These are phyloP conservation scores for Drosophila murphyi DNA, from an alignment of 1,140 invertebrate genomes.

Conservation along the genomic window DNA sequence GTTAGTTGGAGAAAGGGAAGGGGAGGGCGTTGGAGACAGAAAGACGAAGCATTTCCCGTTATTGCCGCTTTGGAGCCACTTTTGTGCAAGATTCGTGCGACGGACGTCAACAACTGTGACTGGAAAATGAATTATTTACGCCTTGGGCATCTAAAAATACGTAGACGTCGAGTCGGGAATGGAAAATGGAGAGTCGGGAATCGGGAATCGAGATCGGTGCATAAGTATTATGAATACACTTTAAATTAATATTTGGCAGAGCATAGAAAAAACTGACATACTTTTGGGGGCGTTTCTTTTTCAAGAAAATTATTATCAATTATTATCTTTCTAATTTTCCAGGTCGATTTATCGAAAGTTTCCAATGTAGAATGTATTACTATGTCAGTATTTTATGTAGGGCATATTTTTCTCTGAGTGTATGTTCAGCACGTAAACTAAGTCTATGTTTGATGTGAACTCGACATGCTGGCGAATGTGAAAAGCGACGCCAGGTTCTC, in stretches of 20 bases:
- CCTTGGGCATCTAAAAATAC: slow-evolving; percentile 71
- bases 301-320: no score
- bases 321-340: no score
- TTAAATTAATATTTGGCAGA: neutral
- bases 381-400: no score
- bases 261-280: no score
- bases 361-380: no score
- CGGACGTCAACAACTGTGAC: slow-evolving; percentile 79
- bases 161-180: slow-evolving; percentile 24
- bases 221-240: slow-evolving; percentile 29
- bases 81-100: slow-evolving; percentile 44
- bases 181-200: neutral
- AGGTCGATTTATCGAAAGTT: neutral
- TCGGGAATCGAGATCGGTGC: slow-evolving; percentile 1
- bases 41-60: slow-evolving; percentile 21
- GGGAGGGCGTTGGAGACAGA: neutral
- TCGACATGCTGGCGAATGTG: slow-evolving; percentile 12
- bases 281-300: no score
- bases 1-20: neutral
- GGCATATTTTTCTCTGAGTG: neutral
- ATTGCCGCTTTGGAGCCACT: slow-evolving; percentile 25
- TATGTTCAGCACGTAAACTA: neutral
- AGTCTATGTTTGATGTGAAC: neutral
- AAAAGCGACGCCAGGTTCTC: slow-evolving; percentile 34
- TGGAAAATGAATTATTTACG: slow-evolving; percentile 83